phyloP scores from a whole-genome alignment of 1,140 invertebrate genomes.

The Scaptomyza montana region DNA sequence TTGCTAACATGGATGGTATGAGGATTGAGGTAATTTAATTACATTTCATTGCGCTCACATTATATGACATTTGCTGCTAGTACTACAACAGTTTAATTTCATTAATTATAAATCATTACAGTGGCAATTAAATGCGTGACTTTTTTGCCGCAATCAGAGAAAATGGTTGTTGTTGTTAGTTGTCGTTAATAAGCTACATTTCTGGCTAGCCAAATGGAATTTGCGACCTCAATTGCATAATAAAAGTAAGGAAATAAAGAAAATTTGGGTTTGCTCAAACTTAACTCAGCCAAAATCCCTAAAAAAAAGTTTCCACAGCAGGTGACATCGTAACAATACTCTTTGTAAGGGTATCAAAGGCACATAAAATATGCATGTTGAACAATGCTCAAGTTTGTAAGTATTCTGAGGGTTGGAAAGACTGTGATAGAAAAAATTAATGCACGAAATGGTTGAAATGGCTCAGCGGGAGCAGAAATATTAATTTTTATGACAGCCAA shows the following conservation, averaged over 20 bases:
- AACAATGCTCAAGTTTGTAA: not conserved
- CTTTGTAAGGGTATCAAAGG: not conserved
- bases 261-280: not conserved
- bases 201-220: too few relatives aligned
- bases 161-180: constrained; percentile 38
- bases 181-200: constrained; percentile 61
- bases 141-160: constrained; percentile 30
- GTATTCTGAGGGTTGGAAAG: not conserved
- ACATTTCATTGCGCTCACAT: constrained; percentile 7
- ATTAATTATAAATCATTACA: constrained; percentile 78
- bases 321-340: not conserved
- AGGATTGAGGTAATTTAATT: not conserved
- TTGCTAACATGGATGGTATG: too few relatives aligned
- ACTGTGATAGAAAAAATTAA: too few relatives aligned
- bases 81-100: constrained; percentile 41
- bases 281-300: too few relatives aligned
- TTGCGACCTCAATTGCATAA: not conserved
- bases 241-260: not conserved
- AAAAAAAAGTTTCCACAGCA: too few relatives aligned
- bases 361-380: not conserved
- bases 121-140: constrained; percentile 43
- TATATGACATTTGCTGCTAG: constrained; percentile 30
- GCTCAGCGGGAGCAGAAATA: constrained; percentile 29
- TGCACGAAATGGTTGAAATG: constrained; percentile 13
- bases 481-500: constrained; percentile 50